Conservation (phyloP, 1,140 invertebrate species). For the Scaptomyza pallida region DNA sequence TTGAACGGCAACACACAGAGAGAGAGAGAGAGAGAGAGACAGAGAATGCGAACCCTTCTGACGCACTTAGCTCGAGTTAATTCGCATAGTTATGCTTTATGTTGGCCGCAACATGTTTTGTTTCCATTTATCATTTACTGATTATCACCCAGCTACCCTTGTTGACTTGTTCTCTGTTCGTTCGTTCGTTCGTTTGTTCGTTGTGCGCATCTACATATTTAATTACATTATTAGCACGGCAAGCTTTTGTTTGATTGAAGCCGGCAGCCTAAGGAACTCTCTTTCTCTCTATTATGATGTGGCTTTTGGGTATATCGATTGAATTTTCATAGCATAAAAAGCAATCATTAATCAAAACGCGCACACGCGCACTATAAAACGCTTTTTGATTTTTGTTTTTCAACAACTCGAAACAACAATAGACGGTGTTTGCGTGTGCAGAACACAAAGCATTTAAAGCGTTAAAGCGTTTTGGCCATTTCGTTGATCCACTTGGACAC, state of each 20-base stretch:
- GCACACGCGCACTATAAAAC: slow-evolving; percentile 77
- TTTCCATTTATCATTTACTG: slow-evolving; percentile 81
- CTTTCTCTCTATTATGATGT: slow-evolving; percentile 3
- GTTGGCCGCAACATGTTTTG: slow-evolving; percentile 58
- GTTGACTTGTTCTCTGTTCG: slow-evolving; percentile 18
- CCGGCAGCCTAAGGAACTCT: slow-evolving; percentile 41
- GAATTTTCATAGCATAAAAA: slow-evolving; percentile 48
- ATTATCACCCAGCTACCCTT: slow-evolving; percentile 73
- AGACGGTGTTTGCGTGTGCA: slow-evolving; percentile 57
- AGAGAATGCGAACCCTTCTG: slow-evolving; percentile 33
- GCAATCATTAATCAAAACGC: slow-evolving; percentile 76
- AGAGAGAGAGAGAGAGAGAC: too few species aligned
- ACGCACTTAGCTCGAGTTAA: slow-evolving; percentile 71
- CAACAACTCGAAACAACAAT: slow-evolving; percentile 25
- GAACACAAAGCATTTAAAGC: slow-evolving; percentile 53
- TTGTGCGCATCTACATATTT: slow-evolving; percentile 66
- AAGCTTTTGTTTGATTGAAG: slow-evolving; percentile 78
- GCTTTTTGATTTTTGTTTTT: slow-evolving; percentile 35
- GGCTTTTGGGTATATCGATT: slow-evolving; percentile 33
- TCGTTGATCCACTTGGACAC: slow-evolving; percentile 26
- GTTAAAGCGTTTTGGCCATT: slow-evolving; percentile 21
- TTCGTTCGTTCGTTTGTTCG: slow-evolving; percentile 19
- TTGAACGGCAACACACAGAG: slow-evolving; percentile 43
- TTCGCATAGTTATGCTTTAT: slow-evolving; percentile 76
- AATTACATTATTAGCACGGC: slow-evolving; percentile 79